Conservation (phyloP, 2,113 vertebrate species). For the Machaerirhynchus nigripectus region DNA sequence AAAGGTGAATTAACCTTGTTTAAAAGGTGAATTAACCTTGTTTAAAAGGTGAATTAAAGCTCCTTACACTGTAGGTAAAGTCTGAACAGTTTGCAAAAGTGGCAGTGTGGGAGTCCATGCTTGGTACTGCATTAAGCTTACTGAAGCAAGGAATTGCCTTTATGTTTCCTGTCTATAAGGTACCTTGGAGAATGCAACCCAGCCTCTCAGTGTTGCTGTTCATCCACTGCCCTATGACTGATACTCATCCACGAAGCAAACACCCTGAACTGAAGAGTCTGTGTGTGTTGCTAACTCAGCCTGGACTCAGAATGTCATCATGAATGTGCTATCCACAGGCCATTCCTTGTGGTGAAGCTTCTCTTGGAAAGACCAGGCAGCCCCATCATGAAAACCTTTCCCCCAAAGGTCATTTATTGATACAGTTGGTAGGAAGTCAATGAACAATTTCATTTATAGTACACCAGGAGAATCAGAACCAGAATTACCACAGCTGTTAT, state of each 20-base stretch:
- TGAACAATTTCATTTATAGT: background rate
- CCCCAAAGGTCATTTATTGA: background rate
- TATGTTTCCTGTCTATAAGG: background rate
- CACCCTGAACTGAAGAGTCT: background rate
- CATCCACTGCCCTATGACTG: background rate
- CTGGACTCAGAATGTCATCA: background rate
- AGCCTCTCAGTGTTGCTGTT: rapidly evolving
- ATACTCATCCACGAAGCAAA: background rate
- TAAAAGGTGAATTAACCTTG: background rate
- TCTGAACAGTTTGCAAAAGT: background rate
- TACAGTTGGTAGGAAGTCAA: background rate
- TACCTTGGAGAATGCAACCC: background rate
- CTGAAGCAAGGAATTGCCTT: background rate
- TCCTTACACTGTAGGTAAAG: background rate
- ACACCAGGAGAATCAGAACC: background rate
- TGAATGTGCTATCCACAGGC: background rate
- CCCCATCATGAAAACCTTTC: background rate
- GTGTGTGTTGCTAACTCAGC: background rate
- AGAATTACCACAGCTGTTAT: background rate
- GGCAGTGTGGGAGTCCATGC: background rate
- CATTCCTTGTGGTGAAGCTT: background rate
- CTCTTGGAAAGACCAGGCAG: background rate
- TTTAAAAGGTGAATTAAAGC: background rate
- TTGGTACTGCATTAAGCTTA: background rate
- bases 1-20: background rate